Evolutionary conservation across 2,113 vertebrate genomes (phyloP).

Genomic region (Cygnus buccinator): DNA sequence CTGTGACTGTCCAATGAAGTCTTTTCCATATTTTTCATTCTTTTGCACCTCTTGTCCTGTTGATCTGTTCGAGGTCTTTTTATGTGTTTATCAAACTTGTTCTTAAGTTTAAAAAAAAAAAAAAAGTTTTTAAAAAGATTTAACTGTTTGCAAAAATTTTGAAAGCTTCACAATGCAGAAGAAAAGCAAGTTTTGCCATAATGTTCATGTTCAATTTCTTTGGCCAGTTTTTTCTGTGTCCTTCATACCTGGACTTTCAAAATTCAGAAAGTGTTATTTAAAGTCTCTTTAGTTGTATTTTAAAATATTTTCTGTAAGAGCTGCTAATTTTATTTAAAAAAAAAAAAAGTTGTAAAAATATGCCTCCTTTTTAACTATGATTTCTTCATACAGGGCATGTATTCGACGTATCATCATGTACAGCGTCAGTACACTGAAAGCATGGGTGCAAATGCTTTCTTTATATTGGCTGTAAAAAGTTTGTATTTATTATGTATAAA

Average conservation of each 20-base stretch:
- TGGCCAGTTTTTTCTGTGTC: slow-evolving; percentile 75
- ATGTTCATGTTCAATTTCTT: slow-evolving; percentile 44
- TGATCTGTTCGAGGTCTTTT: slow-evolving; percentile 89
- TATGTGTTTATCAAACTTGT: slow-evolving; percentile 88
- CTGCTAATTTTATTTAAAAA: slow-evolving; percentile 89
- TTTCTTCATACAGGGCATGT: slow-evolving; percentile 77
- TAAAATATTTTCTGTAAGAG: slow-evolving; percentile 83
- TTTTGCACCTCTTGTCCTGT: slow-evolving; percentile 77
- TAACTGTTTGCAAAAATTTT: slow-evolving; percentile 71
- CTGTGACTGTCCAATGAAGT: slow-evolving; percentile 29
- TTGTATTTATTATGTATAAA: slow-evolving; percentile 99
- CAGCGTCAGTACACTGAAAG: slow-evolving; percentile 82
- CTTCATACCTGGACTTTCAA: slow-evolving; percentile 59
- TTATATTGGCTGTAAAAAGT: slow-evolving; percentile 97
- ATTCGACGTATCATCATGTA: slow-evolving; percentile 70
- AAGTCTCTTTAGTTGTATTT: slow-evolving; percentile 82
- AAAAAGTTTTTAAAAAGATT: slow-evolving; percentile 41
- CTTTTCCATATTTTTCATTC: slow-evolving; percentile 44
- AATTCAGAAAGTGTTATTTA: slow-evolving; percentile 77
- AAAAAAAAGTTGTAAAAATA: slow-evolving; percentile 79
- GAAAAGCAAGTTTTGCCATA: slow-evolving; percentile 58
- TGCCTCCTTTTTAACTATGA: slow-evolving; percentile 79
- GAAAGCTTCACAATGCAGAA: slow-evolving; percentile 55
- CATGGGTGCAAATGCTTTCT: slow-evolving; percentile 85
- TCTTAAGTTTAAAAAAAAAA: slow-evolving; percentile 87